Conservation (phyloP, 2,888 invertebrate genomes). For the Amphipoea oculea region DNA sequence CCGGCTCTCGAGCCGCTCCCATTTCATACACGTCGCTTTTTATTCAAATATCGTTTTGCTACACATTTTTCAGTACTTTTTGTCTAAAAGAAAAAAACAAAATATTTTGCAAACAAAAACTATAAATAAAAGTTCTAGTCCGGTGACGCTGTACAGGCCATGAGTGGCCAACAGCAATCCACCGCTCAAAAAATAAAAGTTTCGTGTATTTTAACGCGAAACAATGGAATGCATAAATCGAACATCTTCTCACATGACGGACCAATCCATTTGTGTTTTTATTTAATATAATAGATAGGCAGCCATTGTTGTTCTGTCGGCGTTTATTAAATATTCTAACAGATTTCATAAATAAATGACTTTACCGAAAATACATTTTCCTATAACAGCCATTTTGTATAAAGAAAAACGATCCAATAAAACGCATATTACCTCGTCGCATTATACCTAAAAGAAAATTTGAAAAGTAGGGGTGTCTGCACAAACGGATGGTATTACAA, state of each 20-base stretch:
- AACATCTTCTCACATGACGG: constrained; percentile 58
- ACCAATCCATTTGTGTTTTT: constrained; percentile 27
- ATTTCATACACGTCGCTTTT: constrained; percentile 72
- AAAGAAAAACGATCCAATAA: constrained; percentile 85
- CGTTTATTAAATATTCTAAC: constrained; percentile 27
- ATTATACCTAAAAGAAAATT: constrained; percentile 85
- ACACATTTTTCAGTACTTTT: constrained; percentile 62
- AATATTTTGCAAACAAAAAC: constrained; percentile 58
- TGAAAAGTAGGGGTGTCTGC: constrained; percentile 82
- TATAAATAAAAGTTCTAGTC: constrained; percentile 54
- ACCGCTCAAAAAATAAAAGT: constrained; percentile 46
- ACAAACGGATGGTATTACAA: constrained; percentile 84
- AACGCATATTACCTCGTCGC: constrained; percentile 84
- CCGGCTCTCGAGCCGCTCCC: constrained; percentile 68
- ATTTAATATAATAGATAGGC: constrained; percentile 35
- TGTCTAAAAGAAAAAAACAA: constrained; percentile 54
- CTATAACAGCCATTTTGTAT: constrained; percentile 80
- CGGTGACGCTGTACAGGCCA: constrained; percentile 54
- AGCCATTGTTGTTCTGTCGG: constrained; percentile 57
- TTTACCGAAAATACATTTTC: constrained; percentile 68
- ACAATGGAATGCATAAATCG: constrained; percentile 57
- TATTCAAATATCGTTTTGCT: constrained; percentile 68
- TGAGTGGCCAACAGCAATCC: constrained; percentile 51
- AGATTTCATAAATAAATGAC: constrained; percentile 48
- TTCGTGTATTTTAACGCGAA: constrained; percentile 49